Base-by-base conservation (phyloP, 2,888 invertebrate species). In the Chymomyza amoena region DNA sequence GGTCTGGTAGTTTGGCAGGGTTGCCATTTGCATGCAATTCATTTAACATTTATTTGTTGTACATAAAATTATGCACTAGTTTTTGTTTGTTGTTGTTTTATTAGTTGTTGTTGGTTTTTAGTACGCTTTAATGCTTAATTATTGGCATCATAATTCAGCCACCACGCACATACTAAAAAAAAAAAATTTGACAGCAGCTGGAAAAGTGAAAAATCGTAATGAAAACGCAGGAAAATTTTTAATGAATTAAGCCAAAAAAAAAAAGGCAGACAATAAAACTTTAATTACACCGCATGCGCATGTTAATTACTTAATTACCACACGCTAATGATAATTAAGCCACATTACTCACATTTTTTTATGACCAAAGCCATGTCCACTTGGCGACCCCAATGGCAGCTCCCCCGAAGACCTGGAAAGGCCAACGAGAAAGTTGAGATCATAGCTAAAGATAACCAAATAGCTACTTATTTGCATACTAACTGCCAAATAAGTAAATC, bases 221-320 rank as follows among this genome's bases (percentile, higher is more conserved):
- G 61, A 50, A 52, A 52, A 28, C 15, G 54, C 16, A 64, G 15
- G 10, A 39, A 61, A 45, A 20, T 15, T n/a, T n/a, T 6, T 28
- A 25, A 28, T 59, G 28, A 18, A 32, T 59, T 60, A 52, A 32
- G 54, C 51, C 54, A 54, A 64, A 64, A 36, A 54, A 54, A 54
- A 13, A 63, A 32, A 28, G 28, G 39, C 39, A 45, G 2, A 45
- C 13, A 52, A 64, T 59, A 67, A 64, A 75, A 15, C 60, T 15
- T 76, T 71, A 74, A 74, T 73, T 70, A 68, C 74, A 60, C 64
- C 57, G 84, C 84, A 87, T 85, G 83, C 67, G 85, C 87, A 87
- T 83, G 87, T 76, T 83, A 75, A 84, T 84, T 77, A 77, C 72
- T 76, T 83, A 75, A 84, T 84, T 77, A 77, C 72, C 71, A 65